These are phyloP conservation scores for Drosophila ficusphila DNA, from an alignment of 1,140 invertebrate species.

Conservation along the genomic window DNA sequence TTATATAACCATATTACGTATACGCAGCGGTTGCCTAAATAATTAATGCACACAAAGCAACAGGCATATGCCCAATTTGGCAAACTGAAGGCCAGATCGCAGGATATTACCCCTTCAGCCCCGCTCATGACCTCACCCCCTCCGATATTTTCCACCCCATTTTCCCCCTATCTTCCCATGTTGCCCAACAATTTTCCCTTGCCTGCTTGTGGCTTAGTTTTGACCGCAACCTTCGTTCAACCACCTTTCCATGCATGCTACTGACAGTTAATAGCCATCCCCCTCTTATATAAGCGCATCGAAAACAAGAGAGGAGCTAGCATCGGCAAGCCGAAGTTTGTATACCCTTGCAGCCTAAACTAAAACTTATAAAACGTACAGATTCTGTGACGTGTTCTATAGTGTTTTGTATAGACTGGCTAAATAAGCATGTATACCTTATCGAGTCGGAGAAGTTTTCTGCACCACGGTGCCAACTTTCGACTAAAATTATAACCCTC, in stretches of 20 bases:
- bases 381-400: no score
- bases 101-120: slow-evolving; percentile 15
- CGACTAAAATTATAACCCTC: no score
- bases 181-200: not conserved
- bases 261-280: slow-evolving; percentile 66
- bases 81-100: slow-evolving; percentile 33
- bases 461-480: no score
- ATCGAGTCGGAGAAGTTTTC: no score
- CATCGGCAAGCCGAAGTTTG: no score
- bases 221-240: slow-evolving; percentile 63
- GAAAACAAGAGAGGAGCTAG: not conserved
- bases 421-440: no score
- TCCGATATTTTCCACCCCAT: not conserved
- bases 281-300: slow-evolving; percentile 7
- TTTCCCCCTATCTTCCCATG: not conserved
- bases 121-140: not conserved
- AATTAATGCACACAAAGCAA: slow-evolving; percentile 66
- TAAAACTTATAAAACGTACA: no score
- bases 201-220: slow-evolving; percentile 40
- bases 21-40: slow-evolving; percentile 61
- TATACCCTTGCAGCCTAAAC: no score
- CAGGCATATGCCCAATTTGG: slow-evolving; percentile 29
- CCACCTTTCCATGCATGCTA: slow-evolving; percentile 39
- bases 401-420: no score
- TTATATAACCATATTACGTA: slow-evolving; percentile 68